Conservation (phyloP, 92 coral and sea anemone genomes). For the Epizoanthus stellaris region DNA sequence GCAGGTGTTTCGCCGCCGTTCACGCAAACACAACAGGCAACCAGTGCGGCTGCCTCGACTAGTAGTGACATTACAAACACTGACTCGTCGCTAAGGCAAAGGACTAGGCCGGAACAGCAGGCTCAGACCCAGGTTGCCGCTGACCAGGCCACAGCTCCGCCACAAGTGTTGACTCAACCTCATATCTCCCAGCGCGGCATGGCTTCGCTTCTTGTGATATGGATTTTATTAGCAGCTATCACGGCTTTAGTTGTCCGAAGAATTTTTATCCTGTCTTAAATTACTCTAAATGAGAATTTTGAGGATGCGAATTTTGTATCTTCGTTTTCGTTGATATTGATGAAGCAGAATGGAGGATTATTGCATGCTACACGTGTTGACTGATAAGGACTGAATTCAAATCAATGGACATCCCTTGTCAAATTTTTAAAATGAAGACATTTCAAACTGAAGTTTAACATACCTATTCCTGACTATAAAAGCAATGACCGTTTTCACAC, state of each 20-base stretch:
- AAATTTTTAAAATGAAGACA: too few species aligned
- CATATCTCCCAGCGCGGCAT: slow-evolving; percentile 72
- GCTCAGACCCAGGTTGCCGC: background rate
- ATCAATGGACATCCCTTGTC: too few species aligned
- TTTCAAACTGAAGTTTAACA: too few species aligned
- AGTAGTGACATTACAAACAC: slow-evolving; percentile 1
- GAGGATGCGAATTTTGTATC: too few species aligned
- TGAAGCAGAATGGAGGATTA: too few species aligned
- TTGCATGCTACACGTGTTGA: too few species aligned
- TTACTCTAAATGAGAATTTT: too few species aligned
- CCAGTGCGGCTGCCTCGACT: background rate
- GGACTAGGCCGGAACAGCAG: slow-evolving; percentile 4
- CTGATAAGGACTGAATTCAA: too few species aligned
- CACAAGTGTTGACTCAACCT: slow-evolving; percentile 42
- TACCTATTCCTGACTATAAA: too few species aligned
- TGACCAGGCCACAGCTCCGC: background rate
- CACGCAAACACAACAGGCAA: slow-evolving; percentile 7
- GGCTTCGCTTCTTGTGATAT: slow-evolving; percentile 75
- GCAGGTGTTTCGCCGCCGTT: background rate
- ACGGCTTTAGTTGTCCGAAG: slow-evolving; percentile 76
- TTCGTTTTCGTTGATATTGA: too few species aligned
- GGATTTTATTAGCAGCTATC: slow-evolving; percentile 77
- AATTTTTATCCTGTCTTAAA: slow-evolving; percentile 58
- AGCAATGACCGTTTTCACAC: too few species aligned
- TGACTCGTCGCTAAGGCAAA: slow-evolving; percentile 11